A percentile compares a stretch with the other conserved stretches of the same genome.
phyloP scores from a whole-genome alignment of 2,888 invertebrate genomes.

The Eristalis pertinax region DNA sequence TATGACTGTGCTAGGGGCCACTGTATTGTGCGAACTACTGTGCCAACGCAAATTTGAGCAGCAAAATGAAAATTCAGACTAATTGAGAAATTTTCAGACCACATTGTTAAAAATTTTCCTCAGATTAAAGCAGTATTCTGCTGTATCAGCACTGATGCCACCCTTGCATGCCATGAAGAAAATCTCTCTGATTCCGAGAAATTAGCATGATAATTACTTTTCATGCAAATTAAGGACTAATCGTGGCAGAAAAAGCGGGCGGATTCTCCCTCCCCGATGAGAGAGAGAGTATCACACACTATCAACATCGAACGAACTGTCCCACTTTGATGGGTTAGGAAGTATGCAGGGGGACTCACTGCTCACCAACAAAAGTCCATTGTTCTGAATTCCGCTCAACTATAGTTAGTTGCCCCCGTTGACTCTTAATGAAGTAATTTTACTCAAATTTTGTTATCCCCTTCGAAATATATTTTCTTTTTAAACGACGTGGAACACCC shows the following conservation, averaged over 20 bases:
- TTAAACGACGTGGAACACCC: constrained; percentile 4
- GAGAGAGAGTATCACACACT: constrained; percentile 3
- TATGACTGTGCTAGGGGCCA: neutral
- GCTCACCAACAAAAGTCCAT: no score
- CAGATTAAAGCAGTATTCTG: constrained; percentile 46
- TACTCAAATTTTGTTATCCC: no score
- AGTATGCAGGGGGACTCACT: no score
- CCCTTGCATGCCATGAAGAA: neutral
- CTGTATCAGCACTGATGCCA: constrained; percentile 29
- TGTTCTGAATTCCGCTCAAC: no score
- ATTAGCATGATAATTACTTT: constrained; percentile 71
- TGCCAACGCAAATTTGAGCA: neutral
- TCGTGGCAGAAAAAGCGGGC: constrained; percentile 61
- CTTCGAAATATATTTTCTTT: no score
- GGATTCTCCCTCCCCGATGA: constrained; percentile 1
- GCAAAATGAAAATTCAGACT: constrained; percentile 49
- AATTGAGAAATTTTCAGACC: constrained; percentile 65
- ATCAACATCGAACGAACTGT: constrained; percentile 46
- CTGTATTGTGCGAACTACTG: neutral
- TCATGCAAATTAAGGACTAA: constrained; percentile 70
- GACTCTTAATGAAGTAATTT: no score
- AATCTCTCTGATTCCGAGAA: constrained; percentile 30
- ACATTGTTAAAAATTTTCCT: constrained; percentile 51
- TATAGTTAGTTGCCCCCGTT: no score
- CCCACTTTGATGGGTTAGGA: constrained; percentile 44